phyloP scores from a whole-genome alignment of 2,888 invertebrate species.

The Rhingia campestris region DNA sequence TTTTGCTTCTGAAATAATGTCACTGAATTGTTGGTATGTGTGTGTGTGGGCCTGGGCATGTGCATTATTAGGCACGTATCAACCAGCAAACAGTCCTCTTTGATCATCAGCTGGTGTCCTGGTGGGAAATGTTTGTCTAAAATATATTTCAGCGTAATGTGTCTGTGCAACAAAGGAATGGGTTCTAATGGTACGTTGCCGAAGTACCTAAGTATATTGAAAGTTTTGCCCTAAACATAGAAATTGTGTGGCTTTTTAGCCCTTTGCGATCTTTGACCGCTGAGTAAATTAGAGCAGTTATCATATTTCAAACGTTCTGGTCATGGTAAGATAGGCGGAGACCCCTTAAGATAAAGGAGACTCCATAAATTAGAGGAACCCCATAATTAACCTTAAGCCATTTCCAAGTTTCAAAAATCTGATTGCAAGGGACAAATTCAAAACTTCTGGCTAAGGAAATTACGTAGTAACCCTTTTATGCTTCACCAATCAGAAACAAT shows the following conservation, averaged over 20 bases:
- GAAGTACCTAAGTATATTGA: constrained; percentile 45
- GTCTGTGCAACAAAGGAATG: neutral
- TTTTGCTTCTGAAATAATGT: constrained; percentile 54
- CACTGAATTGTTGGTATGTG: constrained; percentile 18
- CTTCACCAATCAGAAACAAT: too few relatives aligned
- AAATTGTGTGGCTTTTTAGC: constrained; percentile 19
- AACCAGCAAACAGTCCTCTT: constrained; percentile 37
- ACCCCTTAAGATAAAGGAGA: neutral
- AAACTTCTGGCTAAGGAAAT: too few relatives aligned
- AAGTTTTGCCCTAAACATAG: constrained; percentile 45
- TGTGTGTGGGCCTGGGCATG: constrained; percentile 9
- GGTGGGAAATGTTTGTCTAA: constrained; percentile 39
- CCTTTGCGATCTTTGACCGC: constrained; percentile 19
- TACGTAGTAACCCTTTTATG: too few relatives aligned
- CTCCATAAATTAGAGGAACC: too few relatives aligned
- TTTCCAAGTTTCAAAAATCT: too few relatives aligned
- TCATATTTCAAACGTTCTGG: constrained; percentile 65
- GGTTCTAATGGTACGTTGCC: constrained; percentile 41
- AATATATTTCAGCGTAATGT: constrained; percentile 23
- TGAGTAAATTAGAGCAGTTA: constrained; percentile 38
- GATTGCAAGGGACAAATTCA: too few relatives aligned
- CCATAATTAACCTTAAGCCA: too few relatives aligned
- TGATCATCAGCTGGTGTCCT: constrained; percentile 66
- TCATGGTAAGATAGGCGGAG: constrained; percentile 39
- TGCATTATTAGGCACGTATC: constrained; percentile 58